A percentile compares a stretch with the other conserved stretches of the same genome.
Evolutionary conservation across 2,888 invertebrate species (phyloP).

Genomic region (Tortrix viridana): DNA sequence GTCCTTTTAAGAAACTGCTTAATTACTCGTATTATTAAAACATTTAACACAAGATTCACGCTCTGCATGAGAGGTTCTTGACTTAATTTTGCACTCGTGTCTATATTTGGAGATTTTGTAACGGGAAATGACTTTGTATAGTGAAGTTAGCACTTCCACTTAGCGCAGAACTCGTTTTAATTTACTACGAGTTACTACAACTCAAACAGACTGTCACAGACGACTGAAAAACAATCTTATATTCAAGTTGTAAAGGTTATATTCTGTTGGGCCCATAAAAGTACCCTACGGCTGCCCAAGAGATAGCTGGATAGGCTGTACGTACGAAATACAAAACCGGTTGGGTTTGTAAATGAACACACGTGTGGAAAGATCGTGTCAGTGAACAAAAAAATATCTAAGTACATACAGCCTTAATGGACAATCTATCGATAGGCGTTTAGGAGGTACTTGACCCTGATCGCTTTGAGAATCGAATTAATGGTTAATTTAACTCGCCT

Average conservation of each 20-base stretch:
- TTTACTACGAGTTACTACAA: conserved; percentile 79
- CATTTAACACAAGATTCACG: not conserved
- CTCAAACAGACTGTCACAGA: conserved; percentile 27
- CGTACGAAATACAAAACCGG: conserved; percentile 57
- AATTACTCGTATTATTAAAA: not conserved
- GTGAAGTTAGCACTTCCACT: conserved; percentile 68
- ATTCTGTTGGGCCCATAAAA: not conserved
- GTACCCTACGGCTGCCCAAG: conserved; percentile 37
- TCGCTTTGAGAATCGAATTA: conserved; percentile 27
- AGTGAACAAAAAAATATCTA: conserved; percentile 37
- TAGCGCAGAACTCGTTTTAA: conserved; percentile 71
- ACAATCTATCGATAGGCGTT: conserved; percentile 35
- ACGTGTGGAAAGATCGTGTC: conserved; percentile 38
- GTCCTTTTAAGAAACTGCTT: not conserved
- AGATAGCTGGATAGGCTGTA: conserved; percentile 48
- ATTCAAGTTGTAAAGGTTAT: not conserved
- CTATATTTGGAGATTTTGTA: conserved; percentile 63
- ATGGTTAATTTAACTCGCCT: not conserved
- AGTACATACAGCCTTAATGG: conserved; percentile 32
- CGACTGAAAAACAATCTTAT: conserved; percentile 8
- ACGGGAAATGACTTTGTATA: conserved; percentile 71
- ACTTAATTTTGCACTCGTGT: conserved; percentile 36
- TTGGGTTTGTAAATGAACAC: conserved; percentile 53
- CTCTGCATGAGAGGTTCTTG: conserved; percentile 8
- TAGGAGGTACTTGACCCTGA: conserved; percentile 33